Conservation (phyloP, 2,888 invertebrate species). For the Drosophila rubida region DNA sequence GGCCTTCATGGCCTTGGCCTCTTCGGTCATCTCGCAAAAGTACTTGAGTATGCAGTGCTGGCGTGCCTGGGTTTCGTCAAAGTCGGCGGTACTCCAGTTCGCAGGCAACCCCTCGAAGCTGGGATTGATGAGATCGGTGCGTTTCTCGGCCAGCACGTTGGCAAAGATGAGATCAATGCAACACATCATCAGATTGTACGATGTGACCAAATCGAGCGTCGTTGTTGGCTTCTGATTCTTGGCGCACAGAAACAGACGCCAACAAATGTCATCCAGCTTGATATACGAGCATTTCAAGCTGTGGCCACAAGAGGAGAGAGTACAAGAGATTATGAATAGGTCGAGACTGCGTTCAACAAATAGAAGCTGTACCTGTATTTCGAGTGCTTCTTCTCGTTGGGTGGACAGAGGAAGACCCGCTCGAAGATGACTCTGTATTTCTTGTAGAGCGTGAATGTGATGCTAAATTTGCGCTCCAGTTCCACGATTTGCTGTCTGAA, state of each 20-base stretch:
- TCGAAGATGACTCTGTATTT: conserved; percentile 95
- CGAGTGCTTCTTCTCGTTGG: conserved; percentile 83
- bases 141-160: conserved; percentile 92
- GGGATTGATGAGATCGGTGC: conserved; percentile 94
- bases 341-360: no score
- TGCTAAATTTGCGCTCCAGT: conserved; percentile 95
- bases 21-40: conserved; percentile 93
- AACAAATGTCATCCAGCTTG: conserved; percentile 96
- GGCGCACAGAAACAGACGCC: conserved; percentile 96
- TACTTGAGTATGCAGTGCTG: conserved; percentile 93
- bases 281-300: conserved; percentile 88
- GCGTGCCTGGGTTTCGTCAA: conserved; percentile 84
- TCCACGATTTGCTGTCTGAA: conserved; percentile 93
- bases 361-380: conserved; percentile 77
- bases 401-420: conserved; percentile 91
- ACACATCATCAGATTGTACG: conserved; percentile 95
- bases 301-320: background rate
- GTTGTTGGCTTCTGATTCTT: conserved; percentile 94
- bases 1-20: conserved; percentile 95
- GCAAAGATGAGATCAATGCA: conserved; percentile 96
- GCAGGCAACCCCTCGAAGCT: conserved; percentile 91
- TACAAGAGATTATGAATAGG: background rate
- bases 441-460: conserved; percentile 96
- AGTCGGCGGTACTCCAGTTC: conserved; percentile 88
- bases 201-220: conserved; percentile 96